Evolutionary conservation across 2,888 invertebrate genomes (phyloP), one percentile per base, ranked within the genome.

Genomic region (Palloptera scutellata): DNA sequence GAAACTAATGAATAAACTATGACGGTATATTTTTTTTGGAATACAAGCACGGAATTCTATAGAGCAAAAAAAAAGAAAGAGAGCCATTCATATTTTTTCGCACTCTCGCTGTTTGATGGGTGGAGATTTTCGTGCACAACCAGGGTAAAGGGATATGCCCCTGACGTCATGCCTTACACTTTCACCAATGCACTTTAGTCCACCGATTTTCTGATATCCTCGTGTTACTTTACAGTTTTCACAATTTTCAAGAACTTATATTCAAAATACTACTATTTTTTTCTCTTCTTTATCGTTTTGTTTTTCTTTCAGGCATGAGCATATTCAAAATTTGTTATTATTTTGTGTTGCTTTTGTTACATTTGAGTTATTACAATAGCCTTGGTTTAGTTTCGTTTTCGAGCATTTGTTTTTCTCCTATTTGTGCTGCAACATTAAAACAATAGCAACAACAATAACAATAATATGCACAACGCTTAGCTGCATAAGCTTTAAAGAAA

Each of bases 351-450:
- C 2, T 55, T 59, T 52, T 59, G 65, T 62, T 69, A 61, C 69
- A 70, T 70, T 72, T 68, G 66, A 71, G 69, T 69, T 72, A 67
- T 64, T 54, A 19, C 48, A 51, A 42, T 64, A 73, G 67, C 75
- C 75, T 74, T 75, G 73, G 68, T 69, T 70, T 67, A 68, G 68
- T 68, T 73, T 75, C 6, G 17, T 54, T 19, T 54, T 54, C 20
- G 13, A n/a, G 48, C 6, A 30, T 30, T 30, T 30, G 30, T 30
- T 30, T 30, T 30, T 30, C n/a, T n/a, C n/a, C n/a, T n/a, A n/a
- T n/a, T n/a, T 15, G 6, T 8, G 4, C 48, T 48, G 48, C 48
- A 48, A 15, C 13, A 53, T 41, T 58, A 59, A 48, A 52, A 15
- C 64, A 51, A 8, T 40, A 42, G 20, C 30, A n/a, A 42, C 57